These are phyloP conservation scores for Parotocinclus haroldoi DNA, from an alignment of 2,797 vertebrate species.

Conservation along the genomic window DNA sequence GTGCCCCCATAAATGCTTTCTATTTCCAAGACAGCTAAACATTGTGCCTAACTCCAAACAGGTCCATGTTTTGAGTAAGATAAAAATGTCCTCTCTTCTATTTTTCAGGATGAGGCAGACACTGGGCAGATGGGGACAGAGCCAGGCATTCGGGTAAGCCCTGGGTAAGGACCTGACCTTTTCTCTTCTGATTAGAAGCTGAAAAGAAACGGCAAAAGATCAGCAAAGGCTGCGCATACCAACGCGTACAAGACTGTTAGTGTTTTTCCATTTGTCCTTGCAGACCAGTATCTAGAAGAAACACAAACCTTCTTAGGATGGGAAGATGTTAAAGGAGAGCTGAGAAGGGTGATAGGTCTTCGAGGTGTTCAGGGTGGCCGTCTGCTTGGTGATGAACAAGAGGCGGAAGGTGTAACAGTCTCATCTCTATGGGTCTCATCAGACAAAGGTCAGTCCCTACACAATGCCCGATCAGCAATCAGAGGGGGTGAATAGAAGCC, in stretches of 20 bases:
- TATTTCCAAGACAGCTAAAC: no score
- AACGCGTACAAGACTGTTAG: not conserved
- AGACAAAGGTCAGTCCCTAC: slow-evolving; percentile 22
- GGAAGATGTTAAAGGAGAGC: no score
- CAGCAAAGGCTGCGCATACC: slow-evolving; percentile 1
- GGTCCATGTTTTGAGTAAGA: not conserved
- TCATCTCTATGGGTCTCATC: slow-evolving; percentile 1
- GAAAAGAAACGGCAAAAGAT: slow-evolving; percentile 24
- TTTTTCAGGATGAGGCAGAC: not conserved
- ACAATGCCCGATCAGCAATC: slow-evolving; percentile 11
- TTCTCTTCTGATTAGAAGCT: slow-evolving; percentile 15
- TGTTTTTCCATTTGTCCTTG: not conserved
- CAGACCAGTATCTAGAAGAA: no score
- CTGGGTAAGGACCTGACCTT: slow-evolving; percentile 20
- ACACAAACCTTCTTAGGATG: no score
- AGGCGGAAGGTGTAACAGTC: not conserved
- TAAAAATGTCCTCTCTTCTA: not conserved
- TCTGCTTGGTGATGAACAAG: not conserved
- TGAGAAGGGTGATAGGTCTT: no score
- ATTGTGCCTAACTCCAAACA: no score
- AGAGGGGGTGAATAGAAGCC: slow-evolving; percentile 4
- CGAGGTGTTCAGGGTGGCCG: not conserved
- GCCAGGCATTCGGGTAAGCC: not conserved
- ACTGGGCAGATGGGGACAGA: not conserved
- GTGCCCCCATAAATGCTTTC: no score